A percentile compares a stretch with the other conserved stretches of the same genome.
phyloP scores from a whole-genome alignment of 2,113 vertebrate species.

The Oxygymnocypris stewartii region DNA sequence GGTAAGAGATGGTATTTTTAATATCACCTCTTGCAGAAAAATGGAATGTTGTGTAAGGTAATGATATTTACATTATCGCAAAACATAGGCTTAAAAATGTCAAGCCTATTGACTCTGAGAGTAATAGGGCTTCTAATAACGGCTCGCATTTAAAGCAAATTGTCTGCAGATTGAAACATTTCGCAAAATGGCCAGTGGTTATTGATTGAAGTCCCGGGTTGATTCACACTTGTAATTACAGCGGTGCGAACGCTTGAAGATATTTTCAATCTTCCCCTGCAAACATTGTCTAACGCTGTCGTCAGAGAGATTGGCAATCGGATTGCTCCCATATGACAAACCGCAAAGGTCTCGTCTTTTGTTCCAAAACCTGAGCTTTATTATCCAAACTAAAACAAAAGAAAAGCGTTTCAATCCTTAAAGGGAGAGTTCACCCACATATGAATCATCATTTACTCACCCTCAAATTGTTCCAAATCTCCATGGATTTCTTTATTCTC shows the following conservation, averaged over 20 bases:
- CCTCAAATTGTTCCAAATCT: background rate
- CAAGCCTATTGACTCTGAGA: slow-evolving; percentile 39
- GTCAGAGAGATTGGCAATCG: slow-evolving; percentile 24
- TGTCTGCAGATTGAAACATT: slow-evolving; percentile 46
- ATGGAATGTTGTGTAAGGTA: slow-evolving; percentile 29
- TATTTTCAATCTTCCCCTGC: slow-evolving; percentile 48
- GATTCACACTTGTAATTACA: slow-evolving; percentile 53
- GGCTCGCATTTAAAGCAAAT: slow-evolving; percentile 43
- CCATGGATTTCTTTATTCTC: background rate
- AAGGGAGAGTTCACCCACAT: background rate
- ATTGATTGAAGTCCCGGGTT: slow-evolving; percentile 49
- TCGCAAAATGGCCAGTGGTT: slow-evolving; percentile 50
- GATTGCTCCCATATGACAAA: background rate
- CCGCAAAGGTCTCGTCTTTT: slow-evolving; percentile 6
- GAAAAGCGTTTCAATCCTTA: background rate
- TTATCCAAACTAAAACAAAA: background rate
- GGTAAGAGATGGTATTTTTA: slow-evolving; percentile 3
- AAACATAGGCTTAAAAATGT: slow-evolving; percentile 33
- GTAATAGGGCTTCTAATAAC: slow-evolving; percentile 16
- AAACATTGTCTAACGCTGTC: slow-evolving; percentile 36
- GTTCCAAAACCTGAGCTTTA: slow-evolving; percentile 3
- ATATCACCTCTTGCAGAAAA: slow-evolving; percentile 23
- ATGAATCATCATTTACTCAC: background rate
- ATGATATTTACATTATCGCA: slow-evolving; percentile 42
- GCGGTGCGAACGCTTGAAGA: slow-evolving; percentile 33